Percentiles rank a stretch among this genome's conserved stretches.
These are phyloP conservation scores for Petrolisthes manimaculis DNA, from an alignment of 2,888 invertebrate genomes.

Conservation along the genomic window DNA sequence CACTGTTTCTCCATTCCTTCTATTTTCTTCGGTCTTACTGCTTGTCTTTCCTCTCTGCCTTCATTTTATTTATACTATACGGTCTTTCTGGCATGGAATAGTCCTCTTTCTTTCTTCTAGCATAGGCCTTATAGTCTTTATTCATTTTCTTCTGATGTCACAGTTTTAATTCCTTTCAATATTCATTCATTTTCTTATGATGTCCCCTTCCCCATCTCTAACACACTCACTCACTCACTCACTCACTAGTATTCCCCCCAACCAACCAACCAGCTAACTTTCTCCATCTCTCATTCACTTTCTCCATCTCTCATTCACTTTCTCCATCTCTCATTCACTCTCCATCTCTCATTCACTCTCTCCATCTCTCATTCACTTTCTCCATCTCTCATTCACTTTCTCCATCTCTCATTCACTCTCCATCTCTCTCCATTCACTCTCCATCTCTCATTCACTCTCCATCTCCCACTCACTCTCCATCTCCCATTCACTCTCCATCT, in stretches of 20 bases:
- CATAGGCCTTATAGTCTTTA: not conserved
- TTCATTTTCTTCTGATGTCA: not conserved
- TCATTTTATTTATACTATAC: not conserved
- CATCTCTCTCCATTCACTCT: not conserved
- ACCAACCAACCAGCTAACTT: no score
- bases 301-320: no score
- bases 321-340: no score
- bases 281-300: no score
- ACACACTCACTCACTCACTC: not conserved
- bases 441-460: not conserved
- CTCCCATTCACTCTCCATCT: not conserved
- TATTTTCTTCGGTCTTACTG: not conserved
- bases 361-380: no score
- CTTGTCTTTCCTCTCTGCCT: not conserved
- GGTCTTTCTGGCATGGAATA: not conserved
- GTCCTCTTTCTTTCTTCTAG: not conserved
- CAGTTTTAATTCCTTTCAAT: no score
- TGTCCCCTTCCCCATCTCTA: not conserved
- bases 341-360: no score
- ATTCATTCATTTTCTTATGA: not conserved
- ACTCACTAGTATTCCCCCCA: no score
- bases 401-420: no score
- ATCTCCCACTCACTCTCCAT: not conserved
- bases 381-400: no score
- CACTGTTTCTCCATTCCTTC: not conserved